Conservation (phyloP, 2,113 vertebrate species). For the Rhinolophus sinicus region DNA sequence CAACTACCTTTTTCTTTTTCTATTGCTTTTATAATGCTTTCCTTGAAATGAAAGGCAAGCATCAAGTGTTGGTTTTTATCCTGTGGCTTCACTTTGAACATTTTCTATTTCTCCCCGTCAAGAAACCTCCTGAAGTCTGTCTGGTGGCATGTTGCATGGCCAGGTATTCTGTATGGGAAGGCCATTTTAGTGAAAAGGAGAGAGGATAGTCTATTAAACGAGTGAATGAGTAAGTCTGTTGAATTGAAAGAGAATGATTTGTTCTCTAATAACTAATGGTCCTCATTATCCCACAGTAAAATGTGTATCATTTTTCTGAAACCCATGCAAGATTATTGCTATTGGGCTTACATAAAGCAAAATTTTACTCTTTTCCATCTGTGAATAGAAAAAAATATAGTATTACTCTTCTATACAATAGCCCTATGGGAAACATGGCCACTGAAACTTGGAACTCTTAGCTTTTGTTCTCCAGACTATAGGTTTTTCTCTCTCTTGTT, state of each 20-base stretch:
- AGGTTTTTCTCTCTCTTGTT: constrained; percentile 66
- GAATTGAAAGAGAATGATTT: constrained; percentile 76
- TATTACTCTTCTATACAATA: constrained; percentile 79
- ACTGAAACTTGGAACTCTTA: constrained; percentile 74
- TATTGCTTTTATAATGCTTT: constrained; percentile 76
- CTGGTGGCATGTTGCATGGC: constrained; percentile 62
- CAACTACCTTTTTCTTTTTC: constrained; percentile 71
- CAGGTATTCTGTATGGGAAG: constrained; percentile 50
- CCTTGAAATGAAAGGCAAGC: constrained; percentile 75
- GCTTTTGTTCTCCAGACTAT: constrained; percentile 75
- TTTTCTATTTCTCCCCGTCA: constrained; percentile 63
- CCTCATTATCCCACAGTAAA: constrained; percentile 77
- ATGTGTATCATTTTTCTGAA: constrained; percentile 77
- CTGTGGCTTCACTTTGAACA: constrained; percentile 76
- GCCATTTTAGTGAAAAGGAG: constrained; percentile 56
- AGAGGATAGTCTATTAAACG: constrained; percentile 72
- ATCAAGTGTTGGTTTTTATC: constrained; percentile 74
- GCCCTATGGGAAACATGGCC: constrained; percentile 70
- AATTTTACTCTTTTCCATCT: constrained; percentile 76
- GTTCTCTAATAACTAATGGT: constrained; percentile 80
- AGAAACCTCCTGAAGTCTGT: constrained; percentile 68
- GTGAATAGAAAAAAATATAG: constrained; percentile 76
- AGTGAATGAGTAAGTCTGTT: constrained; percentile 72
- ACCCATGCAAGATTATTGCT: constrained; percentile 75
- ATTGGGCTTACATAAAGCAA: constrained; percentile 76